Base-by-base conservation (phyloP, 2,888 invertebrate species). In the Ditula angustiorana region DNA sequence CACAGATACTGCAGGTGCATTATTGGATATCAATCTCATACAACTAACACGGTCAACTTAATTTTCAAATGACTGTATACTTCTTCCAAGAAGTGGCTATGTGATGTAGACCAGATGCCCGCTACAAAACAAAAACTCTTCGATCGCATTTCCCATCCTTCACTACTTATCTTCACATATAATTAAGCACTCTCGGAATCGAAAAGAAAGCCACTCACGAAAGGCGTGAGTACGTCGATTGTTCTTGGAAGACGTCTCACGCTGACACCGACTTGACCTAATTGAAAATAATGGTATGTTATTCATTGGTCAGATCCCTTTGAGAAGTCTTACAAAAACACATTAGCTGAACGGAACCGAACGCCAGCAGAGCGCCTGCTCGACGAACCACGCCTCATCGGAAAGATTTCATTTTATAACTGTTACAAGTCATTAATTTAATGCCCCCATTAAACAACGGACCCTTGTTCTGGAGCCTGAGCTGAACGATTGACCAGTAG, bases 251-350 rank as follows among this genome's bases (percentile, higher is more conserved):
- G 80, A 82, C 77, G 76, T 85, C 82, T 86, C 82, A 81, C 79
- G 79, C 90, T 82, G 87, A 83, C 85, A 85, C 84, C 79, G 85
- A 77, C 86, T 85, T 92, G 91, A 91, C 92, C 92, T 87, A 91
- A 91, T 92, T 92, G 89, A 88, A 89, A 88, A 91, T 92, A 92
- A 92, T 91, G 83, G 87, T 80, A 81, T 85, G 80, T 89, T 89
- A 88, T 91, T 86, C 87, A 82, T 80, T 81, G 80, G 77, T 73
- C 75, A 73, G 81, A 82, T 83, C 83, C 84, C 83, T 79, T 78
- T 77, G 76, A 75, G 81, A 80, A 82, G 81, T 79, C 81, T 85
- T 82, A 87, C 82, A 84, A 87, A 82, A 85, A 87, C 80, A 81
- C 75, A 83, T 84, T 77, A 83, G 77, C 73, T 75, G 77, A 76